A percentile compares a stretch with the other conserved stretches of the same genome.
Conservation (phyloP, 2,888 invertebrate species). For the Tinea trinotella region DNA sequence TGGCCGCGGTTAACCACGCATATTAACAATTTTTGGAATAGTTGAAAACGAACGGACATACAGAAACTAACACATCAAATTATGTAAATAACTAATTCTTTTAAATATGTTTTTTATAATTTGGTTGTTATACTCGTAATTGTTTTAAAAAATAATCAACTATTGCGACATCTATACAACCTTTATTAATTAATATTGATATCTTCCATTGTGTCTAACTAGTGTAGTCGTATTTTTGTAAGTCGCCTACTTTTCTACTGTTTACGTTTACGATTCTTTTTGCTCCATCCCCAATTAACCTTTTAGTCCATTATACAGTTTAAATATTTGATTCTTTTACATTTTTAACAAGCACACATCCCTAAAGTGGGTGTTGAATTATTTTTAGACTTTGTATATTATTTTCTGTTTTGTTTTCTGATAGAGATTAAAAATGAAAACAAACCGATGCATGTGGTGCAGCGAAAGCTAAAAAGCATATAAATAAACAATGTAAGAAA, state of each 20-base stretch:
- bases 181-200: too few relatives aligned
- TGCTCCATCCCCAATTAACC: too few relatives aligned
- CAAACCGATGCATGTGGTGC: neutral
- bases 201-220: too few relatives aligned
- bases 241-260: too few relatives aligned
- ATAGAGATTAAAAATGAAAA: constrained; percentile 7
- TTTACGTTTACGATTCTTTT: too few relatives aligned
- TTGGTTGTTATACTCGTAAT: too few relatives aligned
- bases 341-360: constrained; percentile 23
- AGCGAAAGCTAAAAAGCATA: neutral
- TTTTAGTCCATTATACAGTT: neutral
- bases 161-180: too few relatives aligned
- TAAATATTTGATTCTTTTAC: constrained; percentile 30
- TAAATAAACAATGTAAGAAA: neutral
- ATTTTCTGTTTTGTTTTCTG: neutral
- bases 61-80: constrained; percentile 3
- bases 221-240: too few relatives aligned
- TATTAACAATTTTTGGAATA: constrained; percentile 30
- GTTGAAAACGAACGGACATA: constrained; percentile 21
- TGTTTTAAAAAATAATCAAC: too few relatives aligned
- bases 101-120: too few relatives aligned
- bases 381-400: constrained; percentile 4
- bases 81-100: neutral
- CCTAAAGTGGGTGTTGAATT: neutral
- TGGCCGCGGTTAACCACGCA: constrained; percentile 37